phyloP scores from a whole-genome alignment of 2,888 invertebrate species.

The Acleris laterana region DNA sequence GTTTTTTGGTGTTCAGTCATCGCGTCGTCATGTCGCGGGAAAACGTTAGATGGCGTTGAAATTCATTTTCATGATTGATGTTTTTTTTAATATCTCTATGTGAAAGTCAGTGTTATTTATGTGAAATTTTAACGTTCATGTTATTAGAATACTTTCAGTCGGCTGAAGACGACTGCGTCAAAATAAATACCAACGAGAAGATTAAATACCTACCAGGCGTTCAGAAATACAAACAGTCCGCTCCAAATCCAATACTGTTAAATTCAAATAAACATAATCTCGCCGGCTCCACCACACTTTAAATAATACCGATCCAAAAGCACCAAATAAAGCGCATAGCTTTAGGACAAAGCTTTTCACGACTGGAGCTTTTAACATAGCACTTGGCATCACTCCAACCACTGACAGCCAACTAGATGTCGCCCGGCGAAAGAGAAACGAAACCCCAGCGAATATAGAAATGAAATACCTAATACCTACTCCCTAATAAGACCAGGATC shows the following conservation, averaged over 20 bases:
- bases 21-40: slow-evolving; percentile 6
- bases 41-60: neutral
- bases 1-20: slow-evolving; percentile 19
- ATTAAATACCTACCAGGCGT: too few species aligned
- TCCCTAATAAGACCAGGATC: slow-evolving; percentile 37
- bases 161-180: neutral
- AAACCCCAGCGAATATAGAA: slow-evolving; percentile 32
- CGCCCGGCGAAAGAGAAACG: slow-evolving; percentile 46
- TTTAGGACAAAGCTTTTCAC: slow-evolving; percentile 56
- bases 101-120: too few species aligned
- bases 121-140: too few species aligned
- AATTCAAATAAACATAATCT: slow-evolving; percentile 30
- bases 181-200: neutral
- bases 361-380: slow-evolving; percentile 70
- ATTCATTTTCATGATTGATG: too few species aligned
- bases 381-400: slow-evolving; percentile 68
- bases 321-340: slow-evolving; percentile 43
- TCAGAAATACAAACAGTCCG: neutral
- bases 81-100: too few species aligned
- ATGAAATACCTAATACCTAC: slow-evolving; percentile 39
- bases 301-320: slow-evolving; percentile 37
- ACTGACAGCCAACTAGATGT: slow-evolving; percentile 63
- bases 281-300: slow-evolving; percentile 29
- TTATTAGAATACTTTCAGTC: neutral
- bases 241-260: slow-evolving; percentile 18